phyloP scores from a whole-genome alignment of 2,113 vertebrate genomes.

The Agelaius tricolor region DNA sequence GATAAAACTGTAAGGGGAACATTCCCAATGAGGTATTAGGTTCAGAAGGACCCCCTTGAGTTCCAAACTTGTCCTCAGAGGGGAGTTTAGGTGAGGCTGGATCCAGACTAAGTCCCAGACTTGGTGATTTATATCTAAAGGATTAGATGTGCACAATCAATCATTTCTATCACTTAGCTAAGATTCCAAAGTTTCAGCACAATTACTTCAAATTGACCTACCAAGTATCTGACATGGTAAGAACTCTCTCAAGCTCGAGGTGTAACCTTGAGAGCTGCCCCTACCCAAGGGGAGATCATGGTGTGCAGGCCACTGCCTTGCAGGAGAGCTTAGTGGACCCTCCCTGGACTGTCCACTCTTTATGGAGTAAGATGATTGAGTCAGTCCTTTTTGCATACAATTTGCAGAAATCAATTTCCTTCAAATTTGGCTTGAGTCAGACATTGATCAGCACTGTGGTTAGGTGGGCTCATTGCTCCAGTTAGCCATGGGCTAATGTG shows the following conservation, averaged over 20 bases:
- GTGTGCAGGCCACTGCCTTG: not conserved
- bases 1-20: not conserved
- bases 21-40: not conserved
- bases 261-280: not conserved
- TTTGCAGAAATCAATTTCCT: not conserved
- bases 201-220: not conserved
- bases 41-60: not conserved
- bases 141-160: not conserved
- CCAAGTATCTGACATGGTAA: not conserved
- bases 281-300: no score
- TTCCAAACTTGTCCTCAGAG: not conserved
- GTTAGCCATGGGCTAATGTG: not conserved
- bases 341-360: not conserved
- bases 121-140: not conserved
- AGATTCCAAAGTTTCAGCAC: not conserved
- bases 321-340: not conserved
- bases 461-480: not conserved
- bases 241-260: accelerated
- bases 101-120: not conserved
- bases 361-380: not conserved
- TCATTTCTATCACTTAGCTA: not conserved
- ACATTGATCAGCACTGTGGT: not conserved
- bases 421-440: not conserved
- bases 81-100: not conserved
- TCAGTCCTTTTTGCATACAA: not conserved